Conservation (phyloP, 2,797 vertebrate genomes). For the Ctenochaetus hawaiiensis region DNA sequence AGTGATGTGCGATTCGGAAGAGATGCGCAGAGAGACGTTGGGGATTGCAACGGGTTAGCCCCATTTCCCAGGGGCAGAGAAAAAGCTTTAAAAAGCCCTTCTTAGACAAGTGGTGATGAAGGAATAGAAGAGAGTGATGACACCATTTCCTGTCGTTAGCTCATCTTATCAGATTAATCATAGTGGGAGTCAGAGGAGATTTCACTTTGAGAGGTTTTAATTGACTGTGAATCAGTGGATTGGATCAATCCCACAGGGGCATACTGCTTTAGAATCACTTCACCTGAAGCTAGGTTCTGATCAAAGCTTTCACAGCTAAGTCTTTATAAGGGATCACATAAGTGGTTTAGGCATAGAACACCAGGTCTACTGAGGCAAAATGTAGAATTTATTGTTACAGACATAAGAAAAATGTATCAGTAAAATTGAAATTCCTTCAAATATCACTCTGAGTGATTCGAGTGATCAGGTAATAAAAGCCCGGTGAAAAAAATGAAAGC, state of each 20-base stretch:
- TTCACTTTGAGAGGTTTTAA: conserved; percentile 88
- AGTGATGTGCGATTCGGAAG: conserved; percentile 71
- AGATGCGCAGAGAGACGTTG: conserved; percentile 78
- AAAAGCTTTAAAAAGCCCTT: conserved; percentile 86
- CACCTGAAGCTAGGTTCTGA: conserved; percentile 85
- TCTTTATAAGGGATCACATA: conserved; percentile 86
- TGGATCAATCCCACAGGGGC: conserved; percentile 83
- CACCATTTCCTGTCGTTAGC: conserved; percentile 87
- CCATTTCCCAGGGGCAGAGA: conserved; percentile 73
- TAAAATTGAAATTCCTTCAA: conserved; percentile 53
- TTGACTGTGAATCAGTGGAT: conserved; percentile 87
- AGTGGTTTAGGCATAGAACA: conserved; percentile 81
- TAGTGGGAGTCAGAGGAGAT: conserved; percentile 84
- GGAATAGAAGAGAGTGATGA: conserved; percentile 85
- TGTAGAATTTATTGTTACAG: conserved; percentile 73
- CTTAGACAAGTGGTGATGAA: conserved; percentile 86
- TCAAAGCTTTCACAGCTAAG: conserved; percentile 83
- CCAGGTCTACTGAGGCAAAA: conserved; percentile 75
- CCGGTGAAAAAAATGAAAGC: not conserved
- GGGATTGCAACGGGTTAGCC: conserved; percentile 85
- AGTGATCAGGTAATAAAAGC: conserved; percentile 20
- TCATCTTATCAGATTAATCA: conserved; percentile 88
- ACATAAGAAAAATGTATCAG: conserved; percentile 53
- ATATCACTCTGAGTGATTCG: conserved; percentile 17
- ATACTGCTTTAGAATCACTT: conserved; percentile 83